Conservation (phyloP, 92 coral and sea anemone species). For the Blastomussa wellsi region DNA sequence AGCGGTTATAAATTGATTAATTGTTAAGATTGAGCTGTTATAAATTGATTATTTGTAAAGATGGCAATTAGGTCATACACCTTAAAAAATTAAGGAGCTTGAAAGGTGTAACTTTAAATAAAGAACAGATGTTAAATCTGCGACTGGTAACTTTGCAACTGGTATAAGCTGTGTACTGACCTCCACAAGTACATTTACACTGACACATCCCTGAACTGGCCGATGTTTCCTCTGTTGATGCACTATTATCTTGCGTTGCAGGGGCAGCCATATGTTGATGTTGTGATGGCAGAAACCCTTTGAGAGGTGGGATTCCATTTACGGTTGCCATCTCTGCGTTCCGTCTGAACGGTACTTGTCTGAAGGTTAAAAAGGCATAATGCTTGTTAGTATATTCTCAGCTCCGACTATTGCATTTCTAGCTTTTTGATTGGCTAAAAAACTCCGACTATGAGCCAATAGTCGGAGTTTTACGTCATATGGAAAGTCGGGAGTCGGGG, state of each 20-base stretch:
- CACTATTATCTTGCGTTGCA: conserved; percentile 44
- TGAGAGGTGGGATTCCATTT: conserved; percentile 19
- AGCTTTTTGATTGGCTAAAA: too few relatives aligned
- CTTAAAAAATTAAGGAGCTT: too few relatives aligned
- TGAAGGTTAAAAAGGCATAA: background rate
- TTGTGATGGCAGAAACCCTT: conserved; percentile 45
- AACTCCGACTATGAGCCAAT: too few relatives aligned
- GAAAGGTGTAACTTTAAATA: background rate
- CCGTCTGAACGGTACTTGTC: conserved; percentile 1
- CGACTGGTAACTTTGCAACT: background rate
- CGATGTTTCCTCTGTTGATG: conserved; percentile 65
- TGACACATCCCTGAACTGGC: conserved; percentile 67
- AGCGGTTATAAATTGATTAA: too few relatives aligned
- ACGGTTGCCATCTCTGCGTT: conserved; percentile 4
- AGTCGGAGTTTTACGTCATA: too few relatives aligned
- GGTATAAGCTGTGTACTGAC: conserved; percentile 33
- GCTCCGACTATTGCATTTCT: too few relatives aligned
- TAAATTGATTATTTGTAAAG: too few relatives aligned
- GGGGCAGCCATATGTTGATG: conserved; percentile 51
- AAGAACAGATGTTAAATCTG: background rate
- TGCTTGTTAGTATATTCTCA: too few relatives aligned
- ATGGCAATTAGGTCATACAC: too few relatives aligned
- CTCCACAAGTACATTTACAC: conserved; percentile 78
- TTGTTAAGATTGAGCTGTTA: too few relatives aligned
- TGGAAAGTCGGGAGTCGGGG: too few relatives aligned